Evolutionary conservation across 2,888 invertebrate species (phyloP).

Genomic region (Netelia inedita): DNA sequence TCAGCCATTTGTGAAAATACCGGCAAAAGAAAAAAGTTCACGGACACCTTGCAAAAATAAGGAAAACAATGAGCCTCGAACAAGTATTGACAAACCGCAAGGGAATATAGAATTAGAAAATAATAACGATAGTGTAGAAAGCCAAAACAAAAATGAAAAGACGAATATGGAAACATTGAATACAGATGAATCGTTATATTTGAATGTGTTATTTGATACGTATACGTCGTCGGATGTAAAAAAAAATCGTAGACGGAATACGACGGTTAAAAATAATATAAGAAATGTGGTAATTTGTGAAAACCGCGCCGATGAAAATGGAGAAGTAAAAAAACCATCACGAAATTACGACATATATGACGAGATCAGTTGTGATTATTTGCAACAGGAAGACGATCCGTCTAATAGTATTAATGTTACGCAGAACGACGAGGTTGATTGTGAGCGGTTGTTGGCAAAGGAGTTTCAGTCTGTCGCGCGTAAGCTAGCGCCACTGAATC

Average conservation of each 20-base stretch:
- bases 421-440: slow-evolving; percentile 65
- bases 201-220: neutral
- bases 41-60: too few species aligned
- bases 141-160: neutral
- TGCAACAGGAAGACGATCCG: slow-evolving; percentile 72
- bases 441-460: slow-evolving; percentile 65
- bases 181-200: neutral
- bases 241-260: slow-evolving; percentile 7
- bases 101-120: neutral
- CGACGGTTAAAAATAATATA: slow-evolving; percentile 66
- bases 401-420: slow-evolving; percentile 13
- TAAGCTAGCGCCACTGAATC: slow-evolving; percentile 27
- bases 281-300: slow-evolving; percentile 72
- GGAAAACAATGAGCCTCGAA: too few species aligned
- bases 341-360: slow-evolving; percentile 19
- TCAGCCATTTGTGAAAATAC: too few species aligned
- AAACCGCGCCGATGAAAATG: slow-evolving; percentile 74
- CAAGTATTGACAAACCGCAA: too few species aligned
- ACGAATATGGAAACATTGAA: neutral
- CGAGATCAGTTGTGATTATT: slow-evolving; percentile 75
- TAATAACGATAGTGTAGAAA: neutral
- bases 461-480: slow-evolving; percentile 11
- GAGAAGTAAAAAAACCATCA: slow-evolving; percentile 72
- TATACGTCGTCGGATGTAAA: neutral
- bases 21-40: too few species aligned